A percentile compares a stretch with the other conserved stretches of the same genome.
These are phyloP conservation scores for Bombus impatiens DNA, from an alignment of 1,140 invertebrate species.

Conservation along the genomic window DNA sequence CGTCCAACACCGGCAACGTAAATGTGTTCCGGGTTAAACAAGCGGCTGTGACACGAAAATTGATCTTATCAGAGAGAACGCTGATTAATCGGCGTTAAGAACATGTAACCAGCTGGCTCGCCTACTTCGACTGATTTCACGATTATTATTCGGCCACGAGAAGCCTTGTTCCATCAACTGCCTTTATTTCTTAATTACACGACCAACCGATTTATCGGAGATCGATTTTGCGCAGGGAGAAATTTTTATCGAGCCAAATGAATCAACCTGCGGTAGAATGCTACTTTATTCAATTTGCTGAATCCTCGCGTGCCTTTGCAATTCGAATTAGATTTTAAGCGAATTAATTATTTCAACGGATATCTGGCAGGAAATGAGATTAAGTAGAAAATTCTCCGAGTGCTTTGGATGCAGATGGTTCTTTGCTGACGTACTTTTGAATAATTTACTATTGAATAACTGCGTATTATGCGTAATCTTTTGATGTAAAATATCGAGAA, in stretches of 20 bases:
- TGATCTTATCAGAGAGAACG: neutral
- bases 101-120: neutral
- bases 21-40: neutral
- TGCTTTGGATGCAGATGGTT: too few species aligned
- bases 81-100: conserved; percentile 21
- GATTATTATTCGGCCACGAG: neutral
- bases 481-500: neutral
- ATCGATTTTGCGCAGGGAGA: neutral
- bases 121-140: neutral
- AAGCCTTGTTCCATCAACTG: neutral
- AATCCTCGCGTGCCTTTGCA: too few species aligned
- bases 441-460: neutral
- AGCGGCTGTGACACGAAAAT: neutral
- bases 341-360: neutral
- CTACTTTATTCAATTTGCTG: neutral
- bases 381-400: neutral
- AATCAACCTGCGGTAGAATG: neutral
- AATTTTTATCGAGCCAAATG: neutral
- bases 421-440: neutral
- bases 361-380: neutral
- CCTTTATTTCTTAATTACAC: neutral
- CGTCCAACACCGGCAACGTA: too few species aligned
- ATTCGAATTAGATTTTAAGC: neutral
- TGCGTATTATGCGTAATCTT: neutral
- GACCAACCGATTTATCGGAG: neutral